phyloP scores from a whole-genome alignment of 2,113 vertebrate genomes.

The Thalassarche chlororhynchos region DNA sequence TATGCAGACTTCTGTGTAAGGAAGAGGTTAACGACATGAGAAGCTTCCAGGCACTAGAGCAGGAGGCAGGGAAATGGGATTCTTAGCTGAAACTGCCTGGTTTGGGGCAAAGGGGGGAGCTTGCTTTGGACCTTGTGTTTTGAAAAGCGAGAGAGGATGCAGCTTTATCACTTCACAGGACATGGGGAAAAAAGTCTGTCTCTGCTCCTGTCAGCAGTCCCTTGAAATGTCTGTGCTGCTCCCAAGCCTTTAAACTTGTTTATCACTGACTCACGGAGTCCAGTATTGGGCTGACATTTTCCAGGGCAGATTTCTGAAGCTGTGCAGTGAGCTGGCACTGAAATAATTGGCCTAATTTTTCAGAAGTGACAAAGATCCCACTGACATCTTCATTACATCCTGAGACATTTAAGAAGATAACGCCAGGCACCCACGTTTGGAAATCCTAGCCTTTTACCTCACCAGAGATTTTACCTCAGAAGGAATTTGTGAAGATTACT shows the following conservation, averaged over 20 bases:
- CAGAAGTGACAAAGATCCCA: neutral
- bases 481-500: slow-evolving; percentile 16
- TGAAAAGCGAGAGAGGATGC: neutral
- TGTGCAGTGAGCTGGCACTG: neutral
- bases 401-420: neutral
- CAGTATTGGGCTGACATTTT: neutral
- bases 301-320: slow-evolving; percentile 6
- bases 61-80: neutral
- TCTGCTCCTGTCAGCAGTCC: neutral
- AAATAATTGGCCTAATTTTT: slow-evolving; percentile 37
- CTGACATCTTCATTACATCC: slow-evolving; percentile 15
- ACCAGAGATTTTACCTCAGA: neutral
- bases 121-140: neutral
- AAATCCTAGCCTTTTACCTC: neutral
- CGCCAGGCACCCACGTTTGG: neutral
- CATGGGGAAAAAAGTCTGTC: neutral
- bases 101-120: neutral
- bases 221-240: neutral
- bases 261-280: neutral
- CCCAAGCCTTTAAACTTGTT: neutral
- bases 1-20: neutral
- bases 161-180: neutral
- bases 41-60: neutral
- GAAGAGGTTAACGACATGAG: neutral
- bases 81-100: neutral